phyloP scores from a whole-genome alignment of 2,888 invertebrate genomes.

The Ennomos quercinarius region DNA sequence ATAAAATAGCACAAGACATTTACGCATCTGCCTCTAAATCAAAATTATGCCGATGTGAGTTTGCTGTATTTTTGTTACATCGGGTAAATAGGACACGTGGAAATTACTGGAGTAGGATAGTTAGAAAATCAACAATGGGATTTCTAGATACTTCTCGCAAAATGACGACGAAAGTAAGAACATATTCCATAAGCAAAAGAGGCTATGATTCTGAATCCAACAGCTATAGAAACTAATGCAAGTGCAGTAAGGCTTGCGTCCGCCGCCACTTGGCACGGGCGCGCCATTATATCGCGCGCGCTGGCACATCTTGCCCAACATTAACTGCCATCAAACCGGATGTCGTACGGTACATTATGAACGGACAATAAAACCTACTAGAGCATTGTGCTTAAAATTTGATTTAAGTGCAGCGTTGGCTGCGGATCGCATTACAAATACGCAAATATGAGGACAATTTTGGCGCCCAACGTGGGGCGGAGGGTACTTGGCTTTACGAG shows the following conservation, averaged over 20 bases:
- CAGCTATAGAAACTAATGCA: conserved; percentile 61
- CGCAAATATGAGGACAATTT: conserved; percentile 26
- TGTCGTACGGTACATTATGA: conserved; percentile 78
- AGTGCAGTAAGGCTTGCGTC: conserved; percentile 57
- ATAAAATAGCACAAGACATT: neutral
- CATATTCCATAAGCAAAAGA: conserved; percentile 32
- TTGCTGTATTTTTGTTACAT: no score
- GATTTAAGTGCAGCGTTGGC: conserved; percentile 56
- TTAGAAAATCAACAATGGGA: no score
- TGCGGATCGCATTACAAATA: conserved; percentile 45
- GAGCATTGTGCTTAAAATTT: conserved; percentile 62
- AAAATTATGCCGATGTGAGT: no score
- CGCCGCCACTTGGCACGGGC: conserved; percentile 68
- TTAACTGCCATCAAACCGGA: conserved; percentile 80
- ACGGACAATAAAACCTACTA: conserved; percentile 77
- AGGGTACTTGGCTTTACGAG: neutral
- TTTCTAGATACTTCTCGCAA: conserved; percentile 4
- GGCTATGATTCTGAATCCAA: conserved; percentile 36
- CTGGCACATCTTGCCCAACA: conserved; percentile 74
- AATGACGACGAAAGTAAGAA: conserved; percentile 26
- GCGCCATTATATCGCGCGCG: conserved; percentile 68
- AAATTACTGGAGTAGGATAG: no score
- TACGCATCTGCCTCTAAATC: no score
- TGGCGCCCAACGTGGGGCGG: conserved; percentile 64
- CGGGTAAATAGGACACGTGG: no score